Conservation (phyloP, 2,113 vertebrate species). For the Rhegmatorhina hoffmannsi region DNA sequence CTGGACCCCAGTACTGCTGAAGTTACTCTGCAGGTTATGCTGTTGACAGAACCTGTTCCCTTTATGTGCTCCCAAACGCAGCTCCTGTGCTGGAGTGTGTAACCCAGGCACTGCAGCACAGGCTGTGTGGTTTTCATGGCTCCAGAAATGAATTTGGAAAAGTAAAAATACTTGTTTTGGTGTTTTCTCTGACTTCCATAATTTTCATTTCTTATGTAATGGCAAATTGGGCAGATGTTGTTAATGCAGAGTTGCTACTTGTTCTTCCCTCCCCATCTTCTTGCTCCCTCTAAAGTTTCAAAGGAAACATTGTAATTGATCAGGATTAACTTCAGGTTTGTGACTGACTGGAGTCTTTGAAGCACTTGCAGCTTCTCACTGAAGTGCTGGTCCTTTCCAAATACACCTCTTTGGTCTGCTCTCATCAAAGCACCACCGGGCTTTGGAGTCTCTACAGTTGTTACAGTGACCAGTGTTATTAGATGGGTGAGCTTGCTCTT, state of each 20-base stretch:
- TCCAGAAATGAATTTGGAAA: not conserved
- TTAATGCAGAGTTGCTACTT: not conserved
- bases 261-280: not conserved
- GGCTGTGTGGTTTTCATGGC: not conserved
- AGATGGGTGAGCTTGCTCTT: not conserved
- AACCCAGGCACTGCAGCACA: fast-evolving
- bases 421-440: too few relatives aligned
- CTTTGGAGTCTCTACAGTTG: too few relatives aligned
- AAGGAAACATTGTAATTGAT: not conserved
- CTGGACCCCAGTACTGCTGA: not conserved
- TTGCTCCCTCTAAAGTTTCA: not conserved
- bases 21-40: not conserved
- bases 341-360: too few relatives aligned
- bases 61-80: not conserved
- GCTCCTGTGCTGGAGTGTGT: fast-evolving
- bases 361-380: too few relatives aligned
- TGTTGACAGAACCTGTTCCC: not conserved
- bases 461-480: too few relatives aligned
- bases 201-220: not conserved
- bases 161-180: not conserved
- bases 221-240: fast-evolving
- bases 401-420: too few relatives aligned
- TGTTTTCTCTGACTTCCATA: not conserved
- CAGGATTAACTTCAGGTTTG: too few relatives aligned
- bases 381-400: too few relatives aligned